Evolutionary conservation across 2,888 invertebrate species (phyloP).

Genomic region (Pyrrhia umbra): DNA sequence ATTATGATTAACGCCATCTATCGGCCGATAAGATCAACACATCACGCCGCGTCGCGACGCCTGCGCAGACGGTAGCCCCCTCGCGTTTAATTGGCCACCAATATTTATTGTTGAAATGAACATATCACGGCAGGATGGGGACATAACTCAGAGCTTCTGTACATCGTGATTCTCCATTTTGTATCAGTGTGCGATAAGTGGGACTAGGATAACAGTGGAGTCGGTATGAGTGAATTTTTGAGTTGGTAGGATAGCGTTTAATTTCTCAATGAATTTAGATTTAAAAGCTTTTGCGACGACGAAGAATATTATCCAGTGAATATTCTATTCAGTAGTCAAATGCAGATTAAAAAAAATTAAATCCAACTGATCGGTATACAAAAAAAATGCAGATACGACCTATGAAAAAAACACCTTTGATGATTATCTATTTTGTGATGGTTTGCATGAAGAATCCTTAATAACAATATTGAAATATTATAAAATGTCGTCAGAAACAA

Average conservation of each 20-base stretch:
- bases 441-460: neutral
- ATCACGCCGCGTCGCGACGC: constrained; percentile 48
- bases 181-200: constrained; percentile 87
- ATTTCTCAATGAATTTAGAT: too few species aligned
- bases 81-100: constrained; percentile 85
- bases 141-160: constrained; percentile 88
- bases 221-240: too few species aligned
- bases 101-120: constrained; percentile 90
- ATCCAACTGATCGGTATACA: too few species aligned
- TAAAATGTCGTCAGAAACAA: neutral
- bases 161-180: constrained; percentile 88
- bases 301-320: too few species aligned
- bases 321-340: too few species aligned
- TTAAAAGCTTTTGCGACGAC: too few species aligned
- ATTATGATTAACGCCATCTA: constrained; percentile 63
- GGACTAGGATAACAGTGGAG: constrained; percentile 68
- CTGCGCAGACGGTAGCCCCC: constrained; percentile 65
- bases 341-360: too few species aligned
- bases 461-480: neutral
- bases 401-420: too few species aligned
- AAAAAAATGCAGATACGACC: too few species aligned
- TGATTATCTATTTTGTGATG: too few species aligned
- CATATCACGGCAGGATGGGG: constrained; percentile 83
- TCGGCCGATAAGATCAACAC: constrained; percentile 53
- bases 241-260: too few species aligned